A percentile compares a stretch with the other conserved stretches of the same genome.
phyloP scores from a whole-genome alignment of 2,113 vertebrate species.

The Pseudopipra pipra region DNA sequence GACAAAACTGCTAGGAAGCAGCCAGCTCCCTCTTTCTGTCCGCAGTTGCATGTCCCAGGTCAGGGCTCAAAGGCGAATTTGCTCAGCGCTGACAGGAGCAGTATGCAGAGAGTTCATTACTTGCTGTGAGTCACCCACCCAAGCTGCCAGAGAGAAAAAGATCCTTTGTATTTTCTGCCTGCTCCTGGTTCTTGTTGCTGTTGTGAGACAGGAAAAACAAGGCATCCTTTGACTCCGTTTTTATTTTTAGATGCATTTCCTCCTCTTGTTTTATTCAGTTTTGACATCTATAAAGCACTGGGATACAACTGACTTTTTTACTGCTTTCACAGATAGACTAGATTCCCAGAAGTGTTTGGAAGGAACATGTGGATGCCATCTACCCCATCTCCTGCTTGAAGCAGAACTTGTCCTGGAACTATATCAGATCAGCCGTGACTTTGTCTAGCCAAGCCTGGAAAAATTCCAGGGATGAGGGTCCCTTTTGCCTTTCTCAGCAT shows the following conservation, averaged over 20 bases:
- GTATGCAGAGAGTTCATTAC: not conserved
- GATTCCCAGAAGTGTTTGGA: not conserved
- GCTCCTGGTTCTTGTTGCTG: conserved; percentile 25
- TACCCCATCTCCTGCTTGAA: not conserved
- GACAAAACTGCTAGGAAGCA: not conserved
- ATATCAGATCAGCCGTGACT: not conserved
- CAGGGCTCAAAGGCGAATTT: not conserved
- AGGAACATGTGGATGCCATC: not conserved
- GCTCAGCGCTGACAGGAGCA: not conserved
- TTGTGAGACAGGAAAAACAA: conserved; percentile 35
- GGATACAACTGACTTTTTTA: not conserved
- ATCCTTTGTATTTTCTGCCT: conserved; percentile 34
- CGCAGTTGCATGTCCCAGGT: not conserved
- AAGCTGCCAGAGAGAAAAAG: not conserved
- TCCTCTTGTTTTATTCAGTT: not conserved
- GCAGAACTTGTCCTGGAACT: not conserved
- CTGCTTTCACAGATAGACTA: not conserved
- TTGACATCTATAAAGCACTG: not conserved
- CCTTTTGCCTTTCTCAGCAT: not conserved
- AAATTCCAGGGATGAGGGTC: not conserved
- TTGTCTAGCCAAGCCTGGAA: not conserved
- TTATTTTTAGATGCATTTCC: conserved; percentile 41
- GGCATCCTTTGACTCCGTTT: conserved; percentile 1
- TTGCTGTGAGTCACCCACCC: conserved; percentile 29
- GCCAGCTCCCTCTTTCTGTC: not conserved